Conservation (phyloP, 2,797 vertebrate genomes). For the Xiphophorus birchmanni region DNA sequence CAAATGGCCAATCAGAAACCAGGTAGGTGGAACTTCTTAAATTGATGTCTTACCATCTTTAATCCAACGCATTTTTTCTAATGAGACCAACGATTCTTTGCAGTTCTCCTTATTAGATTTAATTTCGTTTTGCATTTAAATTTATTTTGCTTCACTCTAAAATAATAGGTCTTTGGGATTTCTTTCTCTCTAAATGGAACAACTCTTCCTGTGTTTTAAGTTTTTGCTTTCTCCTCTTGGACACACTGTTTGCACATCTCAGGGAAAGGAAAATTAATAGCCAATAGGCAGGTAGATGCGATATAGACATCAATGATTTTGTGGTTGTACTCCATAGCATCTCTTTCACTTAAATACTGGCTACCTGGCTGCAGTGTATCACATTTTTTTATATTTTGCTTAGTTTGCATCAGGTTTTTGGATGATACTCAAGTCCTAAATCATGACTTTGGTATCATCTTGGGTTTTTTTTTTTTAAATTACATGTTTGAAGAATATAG, state of each 20-base stretch:
- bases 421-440: background rate
- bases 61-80: background rate
- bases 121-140: background rate
- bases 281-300: background rate
- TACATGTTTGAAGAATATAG: too few species aligned
- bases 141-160: background rate
- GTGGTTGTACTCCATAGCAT: background rate
- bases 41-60: background rate
- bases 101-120: background rate
- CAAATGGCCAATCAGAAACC: slow-evolving; percentile 90
- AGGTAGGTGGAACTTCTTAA: slow-evolving; percentile 75
- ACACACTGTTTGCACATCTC: background rate
- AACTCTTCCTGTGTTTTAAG: background rate
- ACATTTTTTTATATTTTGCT: background rate
- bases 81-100: background rate
- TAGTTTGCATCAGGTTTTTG: background rate
- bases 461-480: too few species aligned
- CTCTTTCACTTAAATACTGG: background rate
- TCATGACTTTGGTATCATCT: background rate
- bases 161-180: background rate
- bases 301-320: background rate
- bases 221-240: background rate
- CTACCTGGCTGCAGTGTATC: background rate
- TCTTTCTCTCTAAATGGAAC: background rate
- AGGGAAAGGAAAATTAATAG: background rate